phyloP scores from a whole-genome alignment of 1,140 invertebrate genomes.

The Diabrotica virgifera region DNA sequence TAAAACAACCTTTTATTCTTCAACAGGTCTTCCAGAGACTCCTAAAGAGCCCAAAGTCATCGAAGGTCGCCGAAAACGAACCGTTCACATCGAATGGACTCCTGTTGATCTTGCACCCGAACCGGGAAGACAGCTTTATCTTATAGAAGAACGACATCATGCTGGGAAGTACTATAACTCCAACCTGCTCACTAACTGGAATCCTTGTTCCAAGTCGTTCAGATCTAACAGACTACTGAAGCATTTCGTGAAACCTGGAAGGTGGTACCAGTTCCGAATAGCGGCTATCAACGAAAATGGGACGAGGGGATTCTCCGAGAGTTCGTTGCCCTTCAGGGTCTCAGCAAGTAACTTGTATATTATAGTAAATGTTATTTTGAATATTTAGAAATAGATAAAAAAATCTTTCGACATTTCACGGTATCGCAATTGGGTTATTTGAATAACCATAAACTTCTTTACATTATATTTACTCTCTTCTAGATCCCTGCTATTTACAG shows the following conservation, averaged over 20 bases:
- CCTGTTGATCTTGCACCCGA: conserved; percentile 19
- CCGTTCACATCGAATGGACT: conserved; percentile 47
- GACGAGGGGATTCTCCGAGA: conserved; percentile 64
- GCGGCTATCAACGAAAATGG: conserved; percentile 69
- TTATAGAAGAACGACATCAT: conserved; percentile 58
- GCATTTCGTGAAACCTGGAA: conserved; percentile 61
- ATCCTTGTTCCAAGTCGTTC: conserved; percentile 43
- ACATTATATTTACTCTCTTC: too few relatives aligned
- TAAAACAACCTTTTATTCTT: background rate
- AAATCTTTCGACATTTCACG: too few relatives aligned
- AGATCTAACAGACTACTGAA: conserved; percentile 56
- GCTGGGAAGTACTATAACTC: conserved; percentile 53
- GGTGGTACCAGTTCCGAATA: conserved; percentile 75
- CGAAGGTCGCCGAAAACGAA: conserved; percentile 42
- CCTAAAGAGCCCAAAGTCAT: conserved; percentile 47
- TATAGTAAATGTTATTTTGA: background rate
- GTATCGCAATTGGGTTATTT: too few relatives aligned
- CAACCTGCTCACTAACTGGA: conserved; percentile 55
- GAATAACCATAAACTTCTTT: too few relatives aligned
- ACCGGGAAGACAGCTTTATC: conserved; percentile 44
- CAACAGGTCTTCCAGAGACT: conserved; percentile 49
- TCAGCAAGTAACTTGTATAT: conserved; percentile 47
- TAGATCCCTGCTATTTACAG: too few relatives aligned
- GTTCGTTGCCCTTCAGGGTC: conserved; percentile 60
- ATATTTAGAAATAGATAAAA: too few relatives aligned